Conservation (phyloP, 2,888 invertebrate species). For the Augiades crinisus region DNA sequence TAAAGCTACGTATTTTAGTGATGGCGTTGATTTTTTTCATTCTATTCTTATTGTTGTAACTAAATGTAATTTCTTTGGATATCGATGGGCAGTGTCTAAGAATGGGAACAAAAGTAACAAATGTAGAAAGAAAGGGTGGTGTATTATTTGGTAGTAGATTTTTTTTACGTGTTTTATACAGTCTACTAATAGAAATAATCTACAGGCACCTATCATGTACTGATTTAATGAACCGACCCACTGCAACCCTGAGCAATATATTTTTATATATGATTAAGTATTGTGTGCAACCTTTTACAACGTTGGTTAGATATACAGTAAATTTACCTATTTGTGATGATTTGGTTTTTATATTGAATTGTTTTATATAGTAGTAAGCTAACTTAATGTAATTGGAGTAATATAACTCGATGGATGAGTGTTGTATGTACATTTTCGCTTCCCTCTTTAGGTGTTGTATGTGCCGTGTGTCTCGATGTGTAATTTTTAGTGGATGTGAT, state of each 20-base stretch:
- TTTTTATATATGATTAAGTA: conserved; percentile 78
- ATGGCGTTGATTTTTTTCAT: conserved; percentile 26
- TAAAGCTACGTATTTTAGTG: conserved; percentile 28
- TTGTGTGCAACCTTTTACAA: conserved; percentile 69
- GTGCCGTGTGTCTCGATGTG: conserved; percentile 59
- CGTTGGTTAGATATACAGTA: conserved; percentile 66
- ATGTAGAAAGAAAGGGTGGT: conserved; percentile 29
- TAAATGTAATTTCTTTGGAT: conserved; percentile 18
- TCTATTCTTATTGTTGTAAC: conserved; percentile 2
- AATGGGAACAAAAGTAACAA: conserved; percentile 46
- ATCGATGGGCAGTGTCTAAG: conserved; percentile 40
- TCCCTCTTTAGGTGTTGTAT: conserved; percentile 69
- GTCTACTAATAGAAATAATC: conserved; percentile 42
- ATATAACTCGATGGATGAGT: conserved; percentile 51
- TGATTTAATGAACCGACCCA: conserved; percentile 76
- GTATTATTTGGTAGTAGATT: conserved; percentile 29
- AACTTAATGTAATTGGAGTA: conserved; percentile 40
- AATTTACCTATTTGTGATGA: conserved; percentile 68
- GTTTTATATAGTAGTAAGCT: conserved; percentile 51
- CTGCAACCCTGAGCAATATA: conserved; percentile 78
- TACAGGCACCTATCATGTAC: conserved; percentile 58
- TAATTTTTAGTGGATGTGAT: conserved; percentile 62
- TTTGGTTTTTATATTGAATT: conserved; percentile 64
- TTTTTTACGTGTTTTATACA: conserved; percentile 40
- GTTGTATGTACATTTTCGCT: conserved; percentile 66